These are phyloP conservation scores for Bolinopsis microptera DNA, from an alignment of 37 sponge, comb jelly and placozoan species.

Conservation along the genomic window DNA sequence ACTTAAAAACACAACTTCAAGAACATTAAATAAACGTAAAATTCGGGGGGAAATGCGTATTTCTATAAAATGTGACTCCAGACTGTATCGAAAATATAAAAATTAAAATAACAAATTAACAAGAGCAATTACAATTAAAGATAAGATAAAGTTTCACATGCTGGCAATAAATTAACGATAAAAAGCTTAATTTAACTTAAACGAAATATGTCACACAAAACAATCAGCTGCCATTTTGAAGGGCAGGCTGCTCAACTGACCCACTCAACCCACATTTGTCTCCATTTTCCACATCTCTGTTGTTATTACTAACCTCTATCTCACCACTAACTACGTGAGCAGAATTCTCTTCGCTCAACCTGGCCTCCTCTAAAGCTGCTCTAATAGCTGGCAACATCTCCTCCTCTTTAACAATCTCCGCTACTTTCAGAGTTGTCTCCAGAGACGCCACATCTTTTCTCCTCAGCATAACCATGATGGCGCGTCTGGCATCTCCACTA, in stretches of 20 bases:
- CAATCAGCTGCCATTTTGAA: not conserved
- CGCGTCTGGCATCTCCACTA: not conserved
- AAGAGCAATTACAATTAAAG: not conserved
- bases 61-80: too few relatives aligned
- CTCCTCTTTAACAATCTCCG: not conserved
- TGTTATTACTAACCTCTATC: not conserved
- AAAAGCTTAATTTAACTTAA: not conserved
- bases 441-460: slow-evolving; percentile 33
- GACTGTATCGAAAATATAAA: too few relatives aligned
- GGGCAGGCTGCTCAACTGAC: too few relatives aligned
- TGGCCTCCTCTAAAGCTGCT: not conserved
- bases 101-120: not conserved
- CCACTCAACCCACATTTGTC: too few relatives aligned
- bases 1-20: too few relatives aligned
- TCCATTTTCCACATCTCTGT: too few relatives aligned
- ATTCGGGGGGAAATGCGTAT: too few relatives aligned
- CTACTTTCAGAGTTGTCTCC: not conserved
- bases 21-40: too few relatives aligned
- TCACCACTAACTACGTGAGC: not conserved
- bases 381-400: slow-evolving; percentile 23
- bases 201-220: not conserved
- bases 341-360: not conserved
- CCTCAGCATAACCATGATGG: slow-evolving; percentile 35
- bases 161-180: not conserved
- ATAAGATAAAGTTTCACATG: not conserved